Evolutionary conservation across 2,113 vertebrate species (phyloP).

Genomic region (Gasterosteus aculeatus): DNA sequence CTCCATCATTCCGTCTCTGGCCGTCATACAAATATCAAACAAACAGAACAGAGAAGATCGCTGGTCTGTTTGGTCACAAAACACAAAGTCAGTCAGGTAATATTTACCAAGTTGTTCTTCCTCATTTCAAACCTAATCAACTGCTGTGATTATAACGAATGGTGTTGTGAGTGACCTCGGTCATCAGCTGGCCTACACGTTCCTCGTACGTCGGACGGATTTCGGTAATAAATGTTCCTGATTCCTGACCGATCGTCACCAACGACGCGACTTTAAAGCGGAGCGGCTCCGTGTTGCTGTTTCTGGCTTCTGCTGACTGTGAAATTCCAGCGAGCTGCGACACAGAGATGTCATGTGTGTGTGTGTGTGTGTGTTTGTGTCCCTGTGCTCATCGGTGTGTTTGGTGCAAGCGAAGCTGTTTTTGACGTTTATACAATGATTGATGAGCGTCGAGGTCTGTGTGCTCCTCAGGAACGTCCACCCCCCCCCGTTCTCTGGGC

Average conservation of each 20-base stretch:
- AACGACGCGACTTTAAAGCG: too few relatives aligned
- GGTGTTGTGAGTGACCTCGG: too few relatives aligned
- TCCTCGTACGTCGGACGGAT: neutral
- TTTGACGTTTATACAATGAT: constrained; percentile 50
- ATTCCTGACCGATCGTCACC: too few relatives aligned
- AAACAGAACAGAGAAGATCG: too few relatives aligned
- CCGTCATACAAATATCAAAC: too few relatives aligned
- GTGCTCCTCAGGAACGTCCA: constrained; percentile 30
- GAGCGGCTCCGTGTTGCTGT: neutral
- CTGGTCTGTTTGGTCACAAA: too few relatives aligned
- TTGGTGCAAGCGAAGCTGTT: constrained; percentile 49
- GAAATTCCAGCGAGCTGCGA: constrained; percentile 32
- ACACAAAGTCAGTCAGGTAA: too few relatives aligned
- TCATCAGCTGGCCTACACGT: too few relatives aligned
- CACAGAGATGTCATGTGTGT: constrained; percentile 28
- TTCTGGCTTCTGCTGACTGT: constrained; percentile 47
- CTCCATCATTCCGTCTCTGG: neutral
- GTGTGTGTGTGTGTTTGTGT: neutral
- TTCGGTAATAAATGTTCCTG: neutral
- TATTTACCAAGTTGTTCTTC: too few relatives aligned
- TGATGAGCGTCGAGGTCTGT: constrained; percentile 27
- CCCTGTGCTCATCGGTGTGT: neutral
- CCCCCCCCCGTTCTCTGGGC: neutral
- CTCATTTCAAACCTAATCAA: constrained; percentile 2
- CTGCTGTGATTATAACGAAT: neutral